phyloP scores from a whole-genome alignment of 2,113 vertebrate genomes.

The Setophaga petechia region DNA sequence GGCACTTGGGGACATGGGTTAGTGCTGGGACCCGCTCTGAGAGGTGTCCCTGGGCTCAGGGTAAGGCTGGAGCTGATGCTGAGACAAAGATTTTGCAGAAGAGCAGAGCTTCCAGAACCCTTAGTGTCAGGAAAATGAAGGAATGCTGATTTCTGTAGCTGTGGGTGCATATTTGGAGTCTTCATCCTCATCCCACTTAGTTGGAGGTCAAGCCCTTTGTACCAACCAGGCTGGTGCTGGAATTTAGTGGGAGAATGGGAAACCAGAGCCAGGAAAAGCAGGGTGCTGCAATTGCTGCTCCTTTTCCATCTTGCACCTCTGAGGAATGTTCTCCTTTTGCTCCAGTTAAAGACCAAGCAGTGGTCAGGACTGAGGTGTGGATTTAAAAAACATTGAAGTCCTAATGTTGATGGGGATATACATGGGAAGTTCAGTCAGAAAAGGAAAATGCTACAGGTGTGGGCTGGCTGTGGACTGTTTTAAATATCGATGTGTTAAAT shows the following conservation, averaged over 20 bases:
- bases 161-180: neutral
- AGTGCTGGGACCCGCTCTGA: neutral
- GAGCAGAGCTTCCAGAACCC: neutral
- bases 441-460: neutral
- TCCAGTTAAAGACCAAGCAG: neutral
- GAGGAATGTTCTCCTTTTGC: rapidly evolving
- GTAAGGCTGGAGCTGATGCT: neutral
- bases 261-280: neutral
- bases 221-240: neutral
- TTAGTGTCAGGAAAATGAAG: neutral
- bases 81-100: neutral
- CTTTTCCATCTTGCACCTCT: neutral
- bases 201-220: neutral
- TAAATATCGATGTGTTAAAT: neutral
- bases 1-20: neutral
- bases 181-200: neutral
- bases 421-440: neutral
- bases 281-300: no score
- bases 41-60: neutral
- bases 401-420: neutral
- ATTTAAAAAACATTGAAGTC: neutral
- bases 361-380: neutral
- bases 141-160: neutral
- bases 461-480: neutral
- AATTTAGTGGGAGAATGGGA: neutral